Percentiles rank a stretch among this genome's conserved stretches.
These are phyloP conservation scores for Saguinus imperator DNA, from an alignment of 2,113 vertebrate genomes.

Conservation along the genomic window DNA sequence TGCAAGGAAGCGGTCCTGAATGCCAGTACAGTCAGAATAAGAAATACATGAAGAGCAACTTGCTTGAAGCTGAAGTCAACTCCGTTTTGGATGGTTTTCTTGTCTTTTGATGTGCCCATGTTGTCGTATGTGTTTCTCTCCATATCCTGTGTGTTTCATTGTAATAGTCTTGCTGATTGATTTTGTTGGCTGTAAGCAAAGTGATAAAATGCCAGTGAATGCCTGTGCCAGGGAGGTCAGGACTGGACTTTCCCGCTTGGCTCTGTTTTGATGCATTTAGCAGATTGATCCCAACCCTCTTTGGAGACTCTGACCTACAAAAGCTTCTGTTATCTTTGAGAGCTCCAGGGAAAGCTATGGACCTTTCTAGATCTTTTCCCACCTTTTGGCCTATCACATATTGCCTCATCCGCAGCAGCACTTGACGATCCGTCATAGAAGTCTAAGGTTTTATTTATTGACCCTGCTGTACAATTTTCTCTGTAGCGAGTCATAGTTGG, in stretches of 20 bases:
- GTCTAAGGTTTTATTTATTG: background rate
- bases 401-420: background rate
- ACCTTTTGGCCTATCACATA: background rate
- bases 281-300: background rate
- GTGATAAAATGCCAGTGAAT: background rate
- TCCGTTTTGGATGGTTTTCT: background rate
- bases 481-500: background rate
- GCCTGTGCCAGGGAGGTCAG: background rate
- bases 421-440: background rate
- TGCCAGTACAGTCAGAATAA: background rate
- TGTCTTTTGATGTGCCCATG: background rate
- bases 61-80: background rate
- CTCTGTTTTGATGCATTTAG: slow-evolving; percentile 24
- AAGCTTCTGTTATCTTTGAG: background rate
- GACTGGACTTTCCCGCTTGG: background rate
- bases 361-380: background rate
- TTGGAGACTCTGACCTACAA: background rate
- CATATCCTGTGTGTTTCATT: background rate
- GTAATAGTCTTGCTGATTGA: background rate
- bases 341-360: background rate
- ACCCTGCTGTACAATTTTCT: background rate
- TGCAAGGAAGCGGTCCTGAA: background rate
- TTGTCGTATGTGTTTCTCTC: background rate
- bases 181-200: slow-evolving; percentile 33
- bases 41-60: background rate